Evolutionary conservation across 2,797 vertebrate genomes (phyloP), one percentile per base, ranked within the genome.

Genomic region (Peromyscus eremicus): DNA sequence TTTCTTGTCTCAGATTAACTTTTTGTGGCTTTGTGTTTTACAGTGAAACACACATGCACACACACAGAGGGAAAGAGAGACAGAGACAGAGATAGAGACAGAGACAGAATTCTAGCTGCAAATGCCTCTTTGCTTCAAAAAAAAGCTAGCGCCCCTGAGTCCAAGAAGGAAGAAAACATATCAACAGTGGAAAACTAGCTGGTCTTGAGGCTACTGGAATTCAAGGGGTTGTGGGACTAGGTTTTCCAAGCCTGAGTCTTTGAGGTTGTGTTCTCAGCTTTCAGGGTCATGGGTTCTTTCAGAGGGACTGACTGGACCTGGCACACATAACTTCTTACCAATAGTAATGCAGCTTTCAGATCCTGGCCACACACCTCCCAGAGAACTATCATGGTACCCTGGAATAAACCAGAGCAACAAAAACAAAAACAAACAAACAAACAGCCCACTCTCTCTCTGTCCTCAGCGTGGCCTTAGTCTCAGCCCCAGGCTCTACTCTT

Each of bases 91-190:
- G 43, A 25, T 52, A 80, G 6, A 34, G 73, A 76, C 2, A 16
- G 34, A 37, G 79, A 2, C 4, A 60, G 25, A 64, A 46, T 43
- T 96, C 82, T 49, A 91, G 62, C 79, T 88, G 55, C 76, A 90
- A 93, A 97, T 66, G 12, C 6, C 14, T 55, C 49, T 70, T 77
- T 88, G 29, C 75, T 81, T 66, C 79, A 66, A 80, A 92, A 95
- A 62, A 62, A 71, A 25, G 2, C 12, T 68, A 14, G 6, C 27
- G 12, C 16, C 19, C 70, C 23, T 46, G 7, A 62, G 12, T 0
- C 1, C 21, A 27, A 77, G 32, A 68, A 71, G 55, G 62, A 73
- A 55, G 17, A 68, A 19, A 83, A 6, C 19, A 40, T 4, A 37
- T n/a, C 73, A 93, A 60, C 49, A 76, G 46, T 12, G 19, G 9